Conservation (phyloP, 2,888 invertebrate species). For the Chesias legatella region DNA sequence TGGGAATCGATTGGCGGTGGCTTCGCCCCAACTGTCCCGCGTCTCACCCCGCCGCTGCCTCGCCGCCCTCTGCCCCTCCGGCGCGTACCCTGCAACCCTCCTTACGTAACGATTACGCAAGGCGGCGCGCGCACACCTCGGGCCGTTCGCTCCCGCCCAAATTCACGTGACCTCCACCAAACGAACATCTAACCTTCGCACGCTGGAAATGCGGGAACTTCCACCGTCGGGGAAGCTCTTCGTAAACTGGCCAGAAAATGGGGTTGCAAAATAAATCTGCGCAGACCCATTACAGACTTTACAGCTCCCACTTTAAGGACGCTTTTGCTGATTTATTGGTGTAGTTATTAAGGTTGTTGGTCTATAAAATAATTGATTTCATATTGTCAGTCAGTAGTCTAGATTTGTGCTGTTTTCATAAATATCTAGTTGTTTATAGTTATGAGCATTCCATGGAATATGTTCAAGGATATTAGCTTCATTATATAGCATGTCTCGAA, state of each 20-base stretch:
- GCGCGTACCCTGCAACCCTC: conserved; percentile 57
- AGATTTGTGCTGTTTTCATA: conserved; percentile 23
- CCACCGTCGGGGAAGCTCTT: conserved; percentile 34
- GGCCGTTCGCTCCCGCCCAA: conserved; percentile 45
- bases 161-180: conserved; percentile 30
- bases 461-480: too few relatives aligned
- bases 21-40: conserved; percentile 51
- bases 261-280: conserved; percentile 33
- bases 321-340: conserved; percentile 16
- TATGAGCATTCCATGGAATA: conserved; percentile 1
- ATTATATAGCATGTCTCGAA: too few relatives aligned
- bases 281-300: conserved; percentile 15
- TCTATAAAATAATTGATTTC: conserved; percentile 47
- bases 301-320: conserved; percentile 11
- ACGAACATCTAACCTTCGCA: conserved; percentile 4
- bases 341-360: conserved; percentile 34
- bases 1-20: conserved; percentile 66
- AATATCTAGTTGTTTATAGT: conserved; percentile 2
- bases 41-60: conserved; percentile 26
- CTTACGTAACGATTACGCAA: conserved; percentile 77
- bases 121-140: conserved; percentile 64
- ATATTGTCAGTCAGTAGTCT: conserved; percentile 34
- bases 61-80: conserved; percentile 40
- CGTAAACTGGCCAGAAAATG: conserved; percentile 31
- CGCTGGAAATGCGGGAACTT: neutral